A percentile compares a stretch with the other conserved stretches of the same genome.
Conservation (phyloP, 2,797 vertebrate genomes). For the Pangasius mekongensis region DNA sequence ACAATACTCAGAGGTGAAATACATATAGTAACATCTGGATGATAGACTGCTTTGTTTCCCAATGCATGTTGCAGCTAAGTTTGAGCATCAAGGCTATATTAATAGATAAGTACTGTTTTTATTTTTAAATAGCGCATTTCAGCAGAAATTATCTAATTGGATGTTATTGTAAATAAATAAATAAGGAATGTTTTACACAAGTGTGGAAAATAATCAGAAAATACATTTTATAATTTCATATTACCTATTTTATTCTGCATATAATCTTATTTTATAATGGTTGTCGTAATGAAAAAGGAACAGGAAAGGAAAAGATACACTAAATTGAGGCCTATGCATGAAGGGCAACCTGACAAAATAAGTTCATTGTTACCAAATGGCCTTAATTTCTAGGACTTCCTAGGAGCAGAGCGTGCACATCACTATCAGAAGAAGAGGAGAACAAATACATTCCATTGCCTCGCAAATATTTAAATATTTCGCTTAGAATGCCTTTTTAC, state of each 20-base stretch:
- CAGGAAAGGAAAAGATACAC: neutral
- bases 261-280: too few relatives aligned
- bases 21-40: too few relatives aligned
- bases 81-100: too few relatives aligned
- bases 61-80: too few relatives aligned
- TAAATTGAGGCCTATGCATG: neutral
- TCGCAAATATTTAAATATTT: neutral
- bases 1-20: too few relatives aligned
- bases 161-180: neutral
- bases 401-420: neutral
- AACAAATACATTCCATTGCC: neutral
- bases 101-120: too few relatives aligned
- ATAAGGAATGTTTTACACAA: neutral
- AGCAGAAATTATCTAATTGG: neutral
- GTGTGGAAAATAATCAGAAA: too few relatives aligned
- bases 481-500: neutral
- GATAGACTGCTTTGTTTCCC: too few relatives aligned
- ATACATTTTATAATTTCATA: too few relatives aligned
- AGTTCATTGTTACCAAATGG: neutral
- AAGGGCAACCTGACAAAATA: neutral
- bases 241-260: too few relatives aligned
- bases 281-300: too few relatives aligned
- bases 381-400: neutral
- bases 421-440: neutral
- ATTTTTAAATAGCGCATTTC: neutral